A percentile compares a stretch with the other conserved stretches of the same genome.
phyloP scores from a whole-genome alignment of 2,113 vertebrate species.

The Suricata suricatta region DNA sequence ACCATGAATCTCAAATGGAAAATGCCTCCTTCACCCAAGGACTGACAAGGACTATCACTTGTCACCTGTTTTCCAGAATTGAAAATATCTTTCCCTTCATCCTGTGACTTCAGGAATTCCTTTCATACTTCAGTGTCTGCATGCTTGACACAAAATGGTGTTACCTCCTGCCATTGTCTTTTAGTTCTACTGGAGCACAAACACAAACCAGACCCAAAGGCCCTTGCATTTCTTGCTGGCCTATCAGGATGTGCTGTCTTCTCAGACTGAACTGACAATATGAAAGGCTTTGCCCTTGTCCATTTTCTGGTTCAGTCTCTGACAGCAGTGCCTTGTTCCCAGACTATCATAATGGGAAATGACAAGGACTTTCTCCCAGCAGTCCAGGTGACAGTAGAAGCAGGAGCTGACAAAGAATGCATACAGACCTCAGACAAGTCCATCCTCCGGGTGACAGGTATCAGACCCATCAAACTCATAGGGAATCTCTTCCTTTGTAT shows the following conservation, averaged over 20 bases:
- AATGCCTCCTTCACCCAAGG: background rate
- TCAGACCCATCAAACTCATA: background rate
- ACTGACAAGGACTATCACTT: background rate
- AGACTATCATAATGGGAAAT: constrained; percentile 60
- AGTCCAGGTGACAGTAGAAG: constrained; percentile 61
- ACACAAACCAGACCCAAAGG: background rate
- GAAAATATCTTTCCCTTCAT: background rate
- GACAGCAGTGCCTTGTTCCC: constrained; percentile 73
- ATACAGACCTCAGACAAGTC: constrained; percentile 52
- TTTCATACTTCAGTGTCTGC: background rate
- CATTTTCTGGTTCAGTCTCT: constrained; percentile 65
- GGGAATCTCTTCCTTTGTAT: background rate
- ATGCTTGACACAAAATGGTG: background rate
- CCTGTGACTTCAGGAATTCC: background rate
- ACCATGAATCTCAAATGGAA: background rate
- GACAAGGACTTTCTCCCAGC: constrained; percentile 73
- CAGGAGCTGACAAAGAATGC: constrained; percentile 39
- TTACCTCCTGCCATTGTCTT: background rate
- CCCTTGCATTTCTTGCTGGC: background rate
- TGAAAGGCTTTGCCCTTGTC: constrained; percentile 60
- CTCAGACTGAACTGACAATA: background rate
- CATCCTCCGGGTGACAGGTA: background rate
- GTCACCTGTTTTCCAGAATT: background rate
- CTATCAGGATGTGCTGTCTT: background rate
- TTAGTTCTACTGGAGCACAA: background rate